phyloP scores from a whole-genome alignment of 2,888 invertebrate species.

The Spilarctia lutea region DNA sequence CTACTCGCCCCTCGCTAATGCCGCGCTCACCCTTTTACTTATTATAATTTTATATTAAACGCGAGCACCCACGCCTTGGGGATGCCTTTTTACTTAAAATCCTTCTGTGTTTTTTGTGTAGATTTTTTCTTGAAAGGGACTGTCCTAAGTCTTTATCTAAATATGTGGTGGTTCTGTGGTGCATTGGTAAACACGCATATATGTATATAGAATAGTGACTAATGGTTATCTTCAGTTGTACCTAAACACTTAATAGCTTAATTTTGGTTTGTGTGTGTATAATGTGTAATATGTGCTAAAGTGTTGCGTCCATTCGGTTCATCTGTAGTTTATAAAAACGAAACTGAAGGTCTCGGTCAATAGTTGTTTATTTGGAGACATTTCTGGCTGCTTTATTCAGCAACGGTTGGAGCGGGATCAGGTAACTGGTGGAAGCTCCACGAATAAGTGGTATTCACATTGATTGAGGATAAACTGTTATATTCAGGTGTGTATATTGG shows the following conservation, averaged over 20 bases:
- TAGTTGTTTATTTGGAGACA: not conserved
- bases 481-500: not conserved
- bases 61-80: conserved; percentile 30
- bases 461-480: not conserved
- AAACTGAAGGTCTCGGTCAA: not conserved
- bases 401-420: not conserved
- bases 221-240: not conserved
- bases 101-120: conserved; percentile 47
- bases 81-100: conserved; percentile 35
- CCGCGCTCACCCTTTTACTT: conserved; percentile 57
- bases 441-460: not conserved
- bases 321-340: not conserved
- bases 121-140: conserved; percentile 41
- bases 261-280: not conserved
- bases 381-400: not conserved
- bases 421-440: too few relatives aligned
- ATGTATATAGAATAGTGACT: not conserved
- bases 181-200: not conserved
- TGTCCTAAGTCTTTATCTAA: conserved; percentile 24
- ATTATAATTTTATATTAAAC: conserved; percentile 63
- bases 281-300: not conserved
- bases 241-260: not conserved
- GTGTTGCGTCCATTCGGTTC: not conserved
- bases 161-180: conserved; percentile 2
- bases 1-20: conserved; percentile 32